Evolutionary conservation across 1,140 invertebrate genomes (phyloP).

Genomic region (Drosophila seguyi): DNA sequence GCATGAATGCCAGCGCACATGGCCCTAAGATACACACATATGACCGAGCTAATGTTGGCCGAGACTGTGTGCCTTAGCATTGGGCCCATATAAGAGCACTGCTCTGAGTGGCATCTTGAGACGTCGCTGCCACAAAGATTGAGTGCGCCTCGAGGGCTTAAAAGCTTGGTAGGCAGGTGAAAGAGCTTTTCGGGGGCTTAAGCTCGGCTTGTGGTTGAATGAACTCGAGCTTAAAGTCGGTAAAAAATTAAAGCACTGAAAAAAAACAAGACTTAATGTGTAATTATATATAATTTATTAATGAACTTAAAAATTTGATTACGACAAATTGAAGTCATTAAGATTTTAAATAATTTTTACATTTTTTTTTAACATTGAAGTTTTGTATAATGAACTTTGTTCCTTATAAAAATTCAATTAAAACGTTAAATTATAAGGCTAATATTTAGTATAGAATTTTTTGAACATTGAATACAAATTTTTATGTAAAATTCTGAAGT

Average conservation of each 20-base stretch:
- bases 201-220: constrained; percentile 61
- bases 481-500: neutral
- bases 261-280: neutral
- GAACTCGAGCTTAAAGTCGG: constrained; percentile 47
- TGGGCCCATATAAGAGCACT: constrained; percentile 15
- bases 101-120: constrained; percentile 65
- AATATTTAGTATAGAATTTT: neutral
- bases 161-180: constrained; percentile 51
- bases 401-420: too few relatives aligned
- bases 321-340: neutral
- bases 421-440: neutral
- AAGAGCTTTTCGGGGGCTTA: constrained; percentile 45
- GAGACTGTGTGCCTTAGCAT: constrained; percentile 9
- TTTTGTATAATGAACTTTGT: neutral
- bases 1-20: constrained; percentile 4
- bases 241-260: constrained; percentile 5
- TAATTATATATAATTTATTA: neutral
- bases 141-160: constrained; percentile 51
- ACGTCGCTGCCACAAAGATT: constrained; percentile 49
- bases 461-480: too few relatives aligned
- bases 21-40: constrained; percentile 33
- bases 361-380: neutral
- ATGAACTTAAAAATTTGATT: neutral
- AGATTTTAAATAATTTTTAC: neutral
- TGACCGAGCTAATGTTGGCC: constrained; percentile 15